Conservation (phyloP, 2,113 vertebrate genomes). For the Macquaria ambigua region DNA sequence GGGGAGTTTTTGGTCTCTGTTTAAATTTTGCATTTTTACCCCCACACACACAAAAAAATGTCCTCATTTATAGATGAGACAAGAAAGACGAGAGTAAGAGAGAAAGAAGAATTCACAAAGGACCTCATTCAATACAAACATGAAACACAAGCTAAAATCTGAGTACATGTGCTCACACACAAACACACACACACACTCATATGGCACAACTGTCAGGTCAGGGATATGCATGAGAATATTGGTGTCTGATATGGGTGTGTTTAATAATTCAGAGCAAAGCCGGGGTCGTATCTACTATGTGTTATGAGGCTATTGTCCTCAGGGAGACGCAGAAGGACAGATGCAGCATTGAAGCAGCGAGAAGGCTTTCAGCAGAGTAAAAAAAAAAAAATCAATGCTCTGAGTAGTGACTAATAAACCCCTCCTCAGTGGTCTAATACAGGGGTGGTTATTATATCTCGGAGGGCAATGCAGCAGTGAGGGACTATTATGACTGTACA, state of each 20-base stretch:
- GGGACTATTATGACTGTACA: constrained; percentile 61
- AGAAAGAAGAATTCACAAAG: constrained; percentile 16
- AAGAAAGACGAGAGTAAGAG: not conserved
- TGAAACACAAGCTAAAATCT: constrained; percentile 47
- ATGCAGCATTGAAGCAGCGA: constrained; percentile 32
- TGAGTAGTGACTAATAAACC: constrained; percentile 67
- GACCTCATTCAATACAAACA: constrained; percentile 30
- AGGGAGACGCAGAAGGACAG: constrained; percentile 65
- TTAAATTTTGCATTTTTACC: constrained; percentile 15
- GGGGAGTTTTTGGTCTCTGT: not conserved
- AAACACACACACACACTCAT: not conserved
- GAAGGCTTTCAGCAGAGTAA: constrained; percentile 44
- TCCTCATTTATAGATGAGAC: constrained; percentile 17
- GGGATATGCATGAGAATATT: constrained; percentile 45
- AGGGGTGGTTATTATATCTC: constrained; percentile 58
- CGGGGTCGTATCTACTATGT: constrained; percentile 54
- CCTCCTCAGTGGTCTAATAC: constrained; percentile 56
- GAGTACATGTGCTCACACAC: not conserved
- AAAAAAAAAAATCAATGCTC: constrained; percentile 61
- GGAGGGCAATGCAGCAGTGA: constrained; percentile 51
- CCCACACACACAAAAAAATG: not conserved
- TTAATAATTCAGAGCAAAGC: constrained; percentile 75
- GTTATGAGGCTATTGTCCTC: constrained; percentile 66
- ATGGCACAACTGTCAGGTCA: constrained; percentile 9
- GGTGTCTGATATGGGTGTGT: constrained; percentile 73